Conservation (phyloP, 2,113 vertebrate species). For the Zosterops lateralis region DNA sequence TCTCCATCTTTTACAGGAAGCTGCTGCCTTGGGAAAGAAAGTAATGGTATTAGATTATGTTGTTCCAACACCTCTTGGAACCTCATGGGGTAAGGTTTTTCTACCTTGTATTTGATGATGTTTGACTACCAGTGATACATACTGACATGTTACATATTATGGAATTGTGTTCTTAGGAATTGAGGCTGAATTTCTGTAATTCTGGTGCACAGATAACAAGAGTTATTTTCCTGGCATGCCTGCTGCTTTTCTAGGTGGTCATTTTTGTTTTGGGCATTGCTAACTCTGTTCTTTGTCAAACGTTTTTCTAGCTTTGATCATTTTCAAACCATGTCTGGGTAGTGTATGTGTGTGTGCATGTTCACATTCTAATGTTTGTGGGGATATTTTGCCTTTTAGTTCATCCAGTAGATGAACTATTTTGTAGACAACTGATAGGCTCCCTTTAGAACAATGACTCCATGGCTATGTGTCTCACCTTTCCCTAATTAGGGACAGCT, state of each 20-base stretch:
- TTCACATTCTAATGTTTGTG: background rate
- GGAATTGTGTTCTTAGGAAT: background rate
- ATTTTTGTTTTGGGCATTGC: background rate
- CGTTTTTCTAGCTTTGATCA: background rate
- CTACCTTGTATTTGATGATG: background rate
- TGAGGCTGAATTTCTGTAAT: background rate
- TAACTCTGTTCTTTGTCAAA: background rate
- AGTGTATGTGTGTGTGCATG: background rate
- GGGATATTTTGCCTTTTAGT: background rate
- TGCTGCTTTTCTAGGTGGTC: background rate
- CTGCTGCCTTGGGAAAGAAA: slow-evolving; percentile 88
- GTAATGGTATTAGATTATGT: slow-evolving; percentile 95
- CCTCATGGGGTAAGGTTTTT: slow-evolving; percentile 85
- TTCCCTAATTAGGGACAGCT: background rate
- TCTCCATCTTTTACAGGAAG: slow-evolving; percentile 77
- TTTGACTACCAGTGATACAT: background rate
- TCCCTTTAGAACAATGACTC: background rate
- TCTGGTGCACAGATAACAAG: background rate
- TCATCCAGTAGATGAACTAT: background rate
- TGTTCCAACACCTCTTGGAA: slow-evolving; percentile 88
- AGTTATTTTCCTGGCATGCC: background rate
- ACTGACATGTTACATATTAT: background rate
- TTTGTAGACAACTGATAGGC: background rate
- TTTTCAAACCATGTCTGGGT: accelerated
- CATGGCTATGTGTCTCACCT: background rate